Conservation (phyloP, 1,140 invertebrate species). For the Maconellicoccus hirsutus region DNA sequence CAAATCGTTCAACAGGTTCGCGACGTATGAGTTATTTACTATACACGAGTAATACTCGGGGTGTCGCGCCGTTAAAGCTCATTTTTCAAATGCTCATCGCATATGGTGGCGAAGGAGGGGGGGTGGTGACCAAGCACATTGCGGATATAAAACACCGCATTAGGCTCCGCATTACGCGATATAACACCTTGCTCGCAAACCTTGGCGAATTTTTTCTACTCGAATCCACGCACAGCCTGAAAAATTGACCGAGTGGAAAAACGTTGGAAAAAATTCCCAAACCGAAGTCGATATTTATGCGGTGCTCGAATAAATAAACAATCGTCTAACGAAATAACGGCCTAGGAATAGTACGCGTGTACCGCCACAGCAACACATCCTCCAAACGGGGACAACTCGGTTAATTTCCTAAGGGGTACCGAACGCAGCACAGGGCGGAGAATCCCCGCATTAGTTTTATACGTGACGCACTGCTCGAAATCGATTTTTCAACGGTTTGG, state of each 20-base stretch:
- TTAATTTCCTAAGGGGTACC: slow-evolving; percentile 1
- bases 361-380: not conserved
- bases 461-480: not conserved
- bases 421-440: not conserved
- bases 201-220: not conserved
- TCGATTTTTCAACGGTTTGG: not conserved
- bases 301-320: slow-evolving; percentile 4
- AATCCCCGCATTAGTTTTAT: not conserved
- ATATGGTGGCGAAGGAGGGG: too few species aligned
- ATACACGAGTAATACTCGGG: too few species aligned
- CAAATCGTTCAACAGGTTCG: too few species aligned
- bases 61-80: too few species aligned
- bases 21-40: too few species aligned
- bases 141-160: not conserved
- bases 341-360: not conserved
- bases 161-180: not conserved
- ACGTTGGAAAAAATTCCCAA: not conserved
- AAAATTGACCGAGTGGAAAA: not conserved
- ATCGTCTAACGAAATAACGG: not conserved
- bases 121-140: too few species aligned
- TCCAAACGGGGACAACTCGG: not conserved
- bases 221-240: not conserved
- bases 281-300: not conserved
- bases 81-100: too few species aligned
- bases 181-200: not conserved